Evolutionary conservation across 2,113 vertebrate genomes (phyloP), one percentile per base, ranked within the genome.

Genomic region (Trichomycterus rosablanca): DNA sequence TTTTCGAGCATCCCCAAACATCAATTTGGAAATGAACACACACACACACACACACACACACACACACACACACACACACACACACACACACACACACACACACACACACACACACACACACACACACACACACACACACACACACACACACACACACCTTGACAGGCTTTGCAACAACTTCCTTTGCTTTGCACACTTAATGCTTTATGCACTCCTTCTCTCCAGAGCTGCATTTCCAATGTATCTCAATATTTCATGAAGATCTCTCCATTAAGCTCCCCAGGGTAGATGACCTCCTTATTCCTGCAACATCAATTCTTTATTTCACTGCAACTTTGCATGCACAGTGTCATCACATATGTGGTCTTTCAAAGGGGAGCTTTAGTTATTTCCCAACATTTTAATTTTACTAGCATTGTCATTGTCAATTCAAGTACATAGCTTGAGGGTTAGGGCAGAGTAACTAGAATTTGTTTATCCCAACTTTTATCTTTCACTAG

Each of bases 171-270:
- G 61, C 58, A 58, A 52, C 45, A 67, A 68, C 59, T 75, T 78
- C 57, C 51, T 35, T 43, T 67, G 11, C 37, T 59, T 48, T 57
- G 52, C 71, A 74, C 19, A 55, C 73, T 78, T 58, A 71, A 54
- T 73, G 75, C 66, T 55, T 34, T 34, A 11, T 75, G 39, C 50
- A 70, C 59, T 50, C 66, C 74, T 55, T 44, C 69, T 72, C 69
- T 72, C 74, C 67, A 74, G 35, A 28, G 46, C 53, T 24, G 59
- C 74, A 78, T 78, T 74, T 80, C 66, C 53, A 72, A 64, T 76
- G 56, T 51, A 35, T 60, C 72, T 84, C 57, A 81, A 83, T 86
- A 78, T 84, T 84, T 86, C 73, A 86, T 78, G 52, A 77, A 67
- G 70, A 83, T 67, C 73, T 76, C 80, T 77, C 79, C 73, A 0